Base-by-base conservation (phyloP, 2,113 vertebrate species). In the Sturnus vulgaris region DNA sequence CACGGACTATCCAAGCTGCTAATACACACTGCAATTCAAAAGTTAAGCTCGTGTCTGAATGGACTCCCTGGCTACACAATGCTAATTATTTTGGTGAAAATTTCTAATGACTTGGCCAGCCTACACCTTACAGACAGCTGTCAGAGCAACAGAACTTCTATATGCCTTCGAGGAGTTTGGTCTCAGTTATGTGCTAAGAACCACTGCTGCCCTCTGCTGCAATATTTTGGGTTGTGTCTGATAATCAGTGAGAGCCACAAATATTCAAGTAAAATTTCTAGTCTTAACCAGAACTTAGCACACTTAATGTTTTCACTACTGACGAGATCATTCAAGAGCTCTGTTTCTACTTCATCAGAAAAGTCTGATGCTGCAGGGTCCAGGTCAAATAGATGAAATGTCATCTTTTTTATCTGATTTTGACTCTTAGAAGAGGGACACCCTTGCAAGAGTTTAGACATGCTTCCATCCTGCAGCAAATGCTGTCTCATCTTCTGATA, bases 171-270 rank as follows among this genome's bases (percentile, higher is more conserved):
- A 59, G 20, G 6, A 79, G 37, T 47, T n/a, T 55, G 40, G 12
- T 46, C 25, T 77, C 10, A 18, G 39, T 25, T 83, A 30, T 9
- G n/a, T 76, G 53, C 11, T 9, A 53, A 92, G 66, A 93, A 46
- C 47, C 82, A 59, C 56, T 96, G 93, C 96, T 96, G 96, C 96
- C 97, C 91, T 91, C 97, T 97, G 73, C 94, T 97, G 96, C 59
- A 42, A 70, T 73, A 35, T 50, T 73, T 37, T 20, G 57, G 30
- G 39, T 57, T 92, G 39, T 86, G 47, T 52, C 64, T 73, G 11
- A 56, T 31, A 72, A 82, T 27, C 33, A 40, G 37, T 5, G 49
- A 80, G 8, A 65, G 10, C 5, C 60, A 90, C 40, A 85, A 77
- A 83, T n/a, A 31, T 0, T 82, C 15, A 78, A 55, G 23, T 14